phyloP scores from a whole-genome alignment of 2,888 invertebrate species.

The Noctua janthina region DNA sequence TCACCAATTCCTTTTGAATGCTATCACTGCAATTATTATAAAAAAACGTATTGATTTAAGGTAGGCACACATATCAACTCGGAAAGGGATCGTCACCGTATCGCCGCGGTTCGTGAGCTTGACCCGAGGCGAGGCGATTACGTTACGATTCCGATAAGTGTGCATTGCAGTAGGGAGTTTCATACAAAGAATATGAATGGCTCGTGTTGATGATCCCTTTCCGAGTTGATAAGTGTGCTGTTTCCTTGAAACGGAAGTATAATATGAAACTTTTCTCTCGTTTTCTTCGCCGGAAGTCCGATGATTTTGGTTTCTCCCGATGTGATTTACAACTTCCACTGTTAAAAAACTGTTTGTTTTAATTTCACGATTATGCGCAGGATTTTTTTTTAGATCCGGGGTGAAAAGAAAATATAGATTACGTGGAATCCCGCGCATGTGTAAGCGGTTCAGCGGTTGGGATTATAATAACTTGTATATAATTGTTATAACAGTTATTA shows the following conservation, averaged over 20 bases:
- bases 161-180: too few relatives aligned
- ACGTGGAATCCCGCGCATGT: not conserved
- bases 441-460: not conserved
- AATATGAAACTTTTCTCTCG: conserved; percentile 9
- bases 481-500: not conserved
- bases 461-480: not conserved
- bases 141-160: too few relatives aligned
- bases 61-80: too few relatives aligned
- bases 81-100: too few relatives aligned
- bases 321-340: conserved; percentile 56
- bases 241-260: not conserved
- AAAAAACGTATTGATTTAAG: too few relatives aligned
- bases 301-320: conserved; percentile 49
- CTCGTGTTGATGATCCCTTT: too few relatives aligned
- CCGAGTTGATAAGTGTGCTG: too few relatives aligned
- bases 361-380: conserved; percentile 40
- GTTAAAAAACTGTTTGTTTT: conserved; percentile 54
- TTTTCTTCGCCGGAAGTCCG: conserved; percentile 44
- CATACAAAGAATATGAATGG: too few relatives aligned
- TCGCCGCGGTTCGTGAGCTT: too few relatives aligned
- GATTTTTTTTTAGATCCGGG: conserved; percentile 32
- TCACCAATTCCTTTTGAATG: too few relatives aligned
- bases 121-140: too few relatives aligned
- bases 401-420: conserved; percentile 5
- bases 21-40: too few relatives aligned